Evolutionary conservation across 2,113 vertebrate genomes (phyloP).

Genomic region (Ailuropoda melanoleuca): DNA sequence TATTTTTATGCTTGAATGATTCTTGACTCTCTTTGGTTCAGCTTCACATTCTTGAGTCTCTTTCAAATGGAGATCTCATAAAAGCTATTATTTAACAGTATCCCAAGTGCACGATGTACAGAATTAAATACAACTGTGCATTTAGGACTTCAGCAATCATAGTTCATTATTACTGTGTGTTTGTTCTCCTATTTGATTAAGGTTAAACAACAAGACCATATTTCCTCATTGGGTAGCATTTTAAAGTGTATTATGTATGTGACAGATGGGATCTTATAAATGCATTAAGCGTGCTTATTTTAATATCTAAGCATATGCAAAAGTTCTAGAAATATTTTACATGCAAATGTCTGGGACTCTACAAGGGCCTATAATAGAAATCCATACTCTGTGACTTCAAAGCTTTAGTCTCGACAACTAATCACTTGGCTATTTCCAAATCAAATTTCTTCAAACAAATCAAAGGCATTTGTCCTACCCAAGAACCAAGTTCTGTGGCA

Average conservation of each 20-base stretch:
- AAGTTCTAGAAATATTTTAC: slow-evolving; percentile 76
- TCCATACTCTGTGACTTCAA: slow-evolving; percentile 68
- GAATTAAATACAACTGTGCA: slow-evolving; percentile 59
- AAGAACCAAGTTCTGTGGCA: slow-evolving; percentile 69
- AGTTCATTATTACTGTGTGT: slow-evolving; percentile 39
- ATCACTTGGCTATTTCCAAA: slow-evolving; percentile 81
- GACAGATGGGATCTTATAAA: slow-evolving; percentile 74
- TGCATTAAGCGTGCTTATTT: slow-evolving; percentile 75
- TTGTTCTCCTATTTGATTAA: slow-evolving; percentile 63
- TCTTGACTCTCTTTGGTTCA: slow-evolving; percentile 45
- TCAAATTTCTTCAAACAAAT: slow-evolving; percentile 81
- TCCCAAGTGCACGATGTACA: slow-evolving; percentile 58
- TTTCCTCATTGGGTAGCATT: slow-evolving; percentile 66
- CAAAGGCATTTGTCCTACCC: slow-evolving; percentile 74
- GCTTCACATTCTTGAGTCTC: slow-evolving; percentile 37
- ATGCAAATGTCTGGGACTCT: slow-evolving; percentile 70
- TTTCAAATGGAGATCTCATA: slow-evolving; percentile 70
- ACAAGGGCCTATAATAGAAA: slow-evolving; percentile 65
- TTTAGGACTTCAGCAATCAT: slow-evolving; percentile 49
- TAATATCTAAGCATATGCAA: slow-evolving; percentile 76
- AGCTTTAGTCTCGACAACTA: slow-evolving; percentile 69
- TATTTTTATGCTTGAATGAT: slow-evolving; percentile 58
- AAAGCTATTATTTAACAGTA: slow-evolving; percentile 60
- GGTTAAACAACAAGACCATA: slow-evolving; percentile 66
- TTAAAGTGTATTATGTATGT: slow-evolving; percentile 62